Percentiles rank a stretch among this genome's conserved stretches.
Conservation (phyloP, 2,888 invertebrate genomes). For the Athalia rosae region DNA sequence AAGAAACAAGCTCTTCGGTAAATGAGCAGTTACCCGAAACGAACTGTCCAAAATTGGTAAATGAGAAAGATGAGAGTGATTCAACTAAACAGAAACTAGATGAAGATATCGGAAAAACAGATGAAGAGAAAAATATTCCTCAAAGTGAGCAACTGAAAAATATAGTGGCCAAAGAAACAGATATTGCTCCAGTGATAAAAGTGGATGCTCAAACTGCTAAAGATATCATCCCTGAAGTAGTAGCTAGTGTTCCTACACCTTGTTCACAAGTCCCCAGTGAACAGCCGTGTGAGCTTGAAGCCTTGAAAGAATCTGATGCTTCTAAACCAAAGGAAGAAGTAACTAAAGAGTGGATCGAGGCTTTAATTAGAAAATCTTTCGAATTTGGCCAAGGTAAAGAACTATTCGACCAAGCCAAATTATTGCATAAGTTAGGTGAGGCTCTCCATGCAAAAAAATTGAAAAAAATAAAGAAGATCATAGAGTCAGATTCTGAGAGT, state of each 20-base stretch:
- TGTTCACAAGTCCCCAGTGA: constrained; percentile 60
- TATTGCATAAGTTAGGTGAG: constrained; percentile 74
- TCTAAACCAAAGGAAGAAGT: constrained; percentile 57
- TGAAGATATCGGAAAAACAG: constrained; percentile 23
- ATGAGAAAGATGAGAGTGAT: constrained; percentile 73
- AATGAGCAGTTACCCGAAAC: constrained; percentile 19
- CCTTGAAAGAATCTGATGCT: constrained; percentile 46
- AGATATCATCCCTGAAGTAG: constrained; percentile 56
- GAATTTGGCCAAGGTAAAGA: constrained; percentile 64
- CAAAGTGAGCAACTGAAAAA: constrained; percentile 31
- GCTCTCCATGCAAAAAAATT: constrained; percentile 74
- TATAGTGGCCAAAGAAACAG: not conserved
- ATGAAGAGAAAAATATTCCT: constrained; percentile 21
- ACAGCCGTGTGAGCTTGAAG: constrained; percentile 46
- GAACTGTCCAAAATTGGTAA: constrained; percentile 52
- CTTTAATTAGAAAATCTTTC: constrained; percentile 63
- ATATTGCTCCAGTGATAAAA: constrained; percentile 1
- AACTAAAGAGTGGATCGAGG: constrained; percentile 65
- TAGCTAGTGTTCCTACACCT: constrained; percentile 46
- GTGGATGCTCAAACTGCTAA: constrained; percentile 1
- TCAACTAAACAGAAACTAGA: constrained; percentile 74
- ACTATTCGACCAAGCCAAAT: constrained; percentile 73
- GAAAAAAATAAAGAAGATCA: constrained; percentile 77
- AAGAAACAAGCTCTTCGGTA: not conserved
- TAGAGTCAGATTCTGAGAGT: constrained; percentile 76